phyloP scores from a whole-genome alignment of 2,797 vertebrate genomes.

The Enteromius afrohamiltoni region DNA sequence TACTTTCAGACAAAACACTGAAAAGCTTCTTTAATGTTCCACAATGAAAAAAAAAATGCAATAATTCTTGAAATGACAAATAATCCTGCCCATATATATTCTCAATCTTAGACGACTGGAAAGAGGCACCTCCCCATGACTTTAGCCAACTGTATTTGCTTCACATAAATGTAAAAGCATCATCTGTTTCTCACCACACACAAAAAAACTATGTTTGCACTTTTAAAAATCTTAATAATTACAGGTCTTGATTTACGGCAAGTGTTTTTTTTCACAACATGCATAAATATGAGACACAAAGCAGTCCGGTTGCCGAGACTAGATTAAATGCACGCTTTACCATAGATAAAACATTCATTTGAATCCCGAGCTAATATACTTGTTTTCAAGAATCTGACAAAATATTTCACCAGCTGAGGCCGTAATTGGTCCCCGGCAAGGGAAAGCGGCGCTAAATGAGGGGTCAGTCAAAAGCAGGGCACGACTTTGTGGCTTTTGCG shows the following conservation, averaged over 20 bases:
- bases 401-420: conserved; percentile 84
- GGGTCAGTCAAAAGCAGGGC: conserved; percentile 88
- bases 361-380: conserved; percentile 63
- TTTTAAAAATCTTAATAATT: conserved; percentile 3
- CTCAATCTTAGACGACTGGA: not conserved
- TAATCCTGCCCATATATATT: not conserved
- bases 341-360: conserved; percentile 51
- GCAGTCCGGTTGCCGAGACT: not conserved
- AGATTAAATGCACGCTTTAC: conserved; percentile 15
- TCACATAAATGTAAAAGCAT: not conserved
- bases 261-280: not conserved
- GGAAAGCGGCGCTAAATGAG: conserved; percentile 88
- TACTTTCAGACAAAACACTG: not conserved
- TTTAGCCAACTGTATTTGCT: not conserved
- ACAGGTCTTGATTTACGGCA: not conserved
- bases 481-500: conserved; percentile 88
- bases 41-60: not conserved
- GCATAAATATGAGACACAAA: conserved; percentile 10
- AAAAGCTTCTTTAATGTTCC: not conserved
- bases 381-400: conserved; percentile 94
- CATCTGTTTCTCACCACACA: not conserved
- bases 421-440: conserved; percentile 86
- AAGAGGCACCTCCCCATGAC: not conserved
- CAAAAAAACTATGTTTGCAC: not conserved
- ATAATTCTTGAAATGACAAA: not conserved